A percentile compares a stretch with the other conserved stretches of the same genome.
Evolutionary conservation across 2,797 vertebrate species (phyloP).

Genomic region (Anas acuta): DNA sequence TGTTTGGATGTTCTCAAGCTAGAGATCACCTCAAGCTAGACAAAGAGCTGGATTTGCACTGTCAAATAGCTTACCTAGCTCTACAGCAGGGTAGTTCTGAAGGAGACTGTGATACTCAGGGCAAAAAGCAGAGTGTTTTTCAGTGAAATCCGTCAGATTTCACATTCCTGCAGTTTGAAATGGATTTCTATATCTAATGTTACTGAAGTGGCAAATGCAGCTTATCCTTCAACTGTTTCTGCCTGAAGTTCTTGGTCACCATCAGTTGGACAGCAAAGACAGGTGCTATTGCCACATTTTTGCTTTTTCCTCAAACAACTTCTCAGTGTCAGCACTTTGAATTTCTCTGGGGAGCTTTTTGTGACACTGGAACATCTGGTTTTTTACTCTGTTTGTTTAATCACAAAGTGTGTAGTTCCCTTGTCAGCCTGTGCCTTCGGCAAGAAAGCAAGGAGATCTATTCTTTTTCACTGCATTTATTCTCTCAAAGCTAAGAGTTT

Average conservation of each 20-base stretch:
- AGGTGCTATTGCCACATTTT: not conserved
- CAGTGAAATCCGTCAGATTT: not conserved
- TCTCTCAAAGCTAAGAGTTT: conserved; percentile 39
- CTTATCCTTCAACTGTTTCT: not conserved
- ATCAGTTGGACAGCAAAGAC: not conserved
- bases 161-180: not conserved
- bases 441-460: not conserved
- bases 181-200: not conserved
- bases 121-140: not conserved
- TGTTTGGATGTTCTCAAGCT: not conserved
- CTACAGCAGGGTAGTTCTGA: not conserved
- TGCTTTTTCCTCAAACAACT: not conserved
- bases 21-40: not conserved
- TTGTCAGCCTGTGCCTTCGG: not conserved
- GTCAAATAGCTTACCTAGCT: not conserved
- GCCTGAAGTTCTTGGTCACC: not conserved
- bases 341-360: conserved; percentile 18
- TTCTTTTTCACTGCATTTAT: conserved; percentile 7
- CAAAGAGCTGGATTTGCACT: not conserved
- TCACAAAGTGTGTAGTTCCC: not conserved
- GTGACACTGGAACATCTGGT: not conserved
- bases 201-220: not conserved
- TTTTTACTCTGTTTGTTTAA: conserved; percentile 20
- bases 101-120: not conserved
- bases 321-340: not conserved